Evolutionary conservation across 2,888 invertebrate genomes (phyloP), one percentile per base, ranked within the genome.

Genomic region (Allygus modestus): DNA sequence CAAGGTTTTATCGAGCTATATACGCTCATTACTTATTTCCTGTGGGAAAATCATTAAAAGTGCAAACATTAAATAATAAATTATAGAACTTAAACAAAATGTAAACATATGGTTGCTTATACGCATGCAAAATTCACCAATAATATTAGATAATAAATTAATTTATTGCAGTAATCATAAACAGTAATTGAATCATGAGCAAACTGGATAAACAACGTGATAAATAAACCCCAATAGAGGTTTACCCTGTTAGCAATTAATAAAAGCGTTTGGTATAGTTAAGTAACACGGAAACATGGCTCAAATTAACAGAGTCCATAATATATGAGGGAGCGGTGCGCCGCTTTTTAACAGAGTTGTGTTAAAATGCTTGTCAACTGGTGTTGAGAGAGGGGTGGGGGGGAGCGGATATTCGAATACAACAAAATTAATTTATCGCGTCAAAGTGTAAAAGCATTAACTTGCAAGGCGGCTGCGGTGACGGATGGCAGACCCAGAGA

Each of bases 361-460:
- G 77, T 46, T 77, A 77, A 77, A 77, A 77, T 77, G 77, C 46
- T 77, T 77, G 77, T 77, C 77, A 51, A 77, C 77, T n/a, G 28
- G 31, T 17, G 20, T 28, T 1, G 33, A 17, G 69, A 7, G 61
- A 12, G 61, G 5, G 73, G 20, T 12, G 43, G 73, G 41, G 73
- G 23, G 33, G 71, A 20, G 43, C 73, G 73, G 73, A 75, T 77
- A 77, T 77, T 77, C 28, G 73, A 75, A 75, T 43, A 51, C 51
- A 77, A 77, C 77, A 77, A 46, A 77, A 77, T 77, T 77, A 77
- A 77, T 77, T 77, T 77, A 51, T 46, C 77, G 77, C 51, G 77
- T 77, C 51, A 4, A 51, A 23, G 77, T 77, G 43, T 43, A 46
- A 77, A 73, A 73, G 37, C 37, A 9, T 71, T 4, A n/a, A 26